These are phyloP conservation scores for Hormaphis cornu DNA, from an alignment of 1,140 invertebrate genomes.

Conservation along the genomic window DNA sequence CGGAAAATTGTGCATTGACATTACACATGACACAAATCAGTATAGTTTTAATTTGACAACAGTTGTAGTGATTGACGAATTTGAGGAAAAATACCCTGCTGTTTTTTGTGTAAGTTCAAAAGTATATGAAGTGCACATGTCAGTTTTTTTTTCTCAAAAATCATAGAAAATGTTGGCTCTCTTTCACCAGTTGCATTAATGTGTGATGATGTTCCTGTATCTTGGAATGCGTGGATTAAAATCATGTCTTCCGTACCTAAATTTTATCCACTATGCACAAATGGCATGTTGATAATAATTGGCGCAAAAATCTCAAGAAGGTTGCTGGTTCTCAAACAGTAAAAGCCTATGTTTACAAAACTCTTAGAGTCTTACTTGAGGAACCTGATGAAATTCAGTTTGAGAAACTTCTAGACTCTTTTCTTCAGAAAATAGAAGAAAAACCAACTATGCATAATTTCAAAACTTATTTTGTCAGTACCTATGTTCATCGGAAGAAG, in stretches of 20 bases:
- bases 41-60: constrained; percentile 20
- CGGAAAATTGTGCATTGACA: constrained; percentile 12
- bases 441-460: background rate
- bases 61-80: constrained; percentile 13
- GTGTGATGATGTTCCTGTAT: no score
- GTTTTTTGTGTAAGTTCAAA: constrained; percentile 14
- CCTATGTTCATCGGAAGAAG: background rate
- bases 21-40: background rate
- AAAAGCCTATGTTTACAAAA: background rate
- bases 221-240: no score
- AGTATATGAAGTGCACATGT: background rate
- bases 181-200: no score
- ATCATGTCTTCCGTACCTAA: no score
- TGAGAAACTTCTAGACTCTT: background rate
- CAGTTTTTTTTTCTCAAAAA: no score
- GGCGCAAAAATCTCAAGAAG: no score
- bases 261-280: no score
- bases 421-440: background rate
- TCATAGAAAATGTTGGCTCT: no score
- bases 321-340: no score
- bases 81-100: background rate
- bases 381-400: background rate
- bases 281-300: no score
- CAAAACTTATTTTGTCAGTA: background rate
- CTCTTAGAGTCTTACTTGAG: background rate